These are phyloP conservation scores for Tachina fera DNA, from an alignment of 2,888 invertebrate species.

Conservation along the genomic window DNA sequence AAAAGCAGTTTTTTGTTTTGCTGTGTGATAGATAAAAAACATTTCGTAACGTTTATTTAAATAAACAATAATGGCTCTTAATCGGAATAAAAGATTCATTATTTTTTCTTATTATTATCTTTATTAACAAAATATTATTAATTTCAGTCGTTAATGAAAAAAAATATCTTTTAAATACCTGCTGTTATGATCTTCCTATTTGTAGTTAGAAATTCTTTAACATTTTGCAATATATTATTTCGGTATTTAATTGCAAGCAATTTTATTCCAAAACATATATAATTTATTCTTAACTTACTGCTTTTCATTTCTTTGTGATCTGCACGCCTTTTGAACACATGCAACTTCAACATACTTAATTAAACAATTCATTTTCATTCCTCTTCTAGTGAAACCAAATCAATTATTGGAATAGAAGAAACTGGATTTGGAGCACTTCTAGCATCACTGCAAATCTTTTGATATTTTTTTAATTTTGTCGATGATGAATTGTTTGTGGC, in stretches of 20 bases:
- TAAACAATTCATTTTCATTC: slow-evolving; percentile 56
- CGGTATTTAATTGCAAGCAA: slow-evolving; percentile 46
- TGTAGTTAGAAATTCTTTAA: slow-evolving; percentile 52
- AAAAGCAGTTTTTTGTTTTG: no score
- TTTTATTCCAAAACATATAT: slow-evolving; percentile 58
- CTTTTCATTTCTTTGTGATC: slow-evolving; percentile 39
- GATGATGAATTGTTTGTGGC: background rate
- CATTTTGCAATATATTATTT: slow-evolving; percentile 64
- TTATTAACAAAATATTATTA: no score
- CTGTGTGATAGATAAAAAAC: no score
- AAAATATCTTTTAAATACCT: slow-evolving; percentile 7
- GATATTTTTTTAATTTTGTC: slow-evolving; percentile 21
- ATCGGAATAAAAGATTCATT: no score
- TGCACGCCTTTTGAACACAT: background rate
- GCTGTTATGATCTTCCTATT: slow-evolving; percentile 11
- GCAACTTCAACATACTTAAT: slow-evolving; percentile 11
- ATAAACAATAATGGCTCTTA: no score
- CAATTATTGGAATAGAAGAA: slow-evolving; percentile 14
- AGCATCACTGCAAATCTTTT: background rate
- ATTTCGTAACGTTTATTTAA: no score
- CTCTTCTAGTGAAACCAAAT: slow-evolving; percentile 51
- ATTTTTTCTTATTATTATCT: no score
- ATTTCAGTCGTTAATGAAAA: no score
- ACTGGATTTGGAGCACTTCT: background rate
- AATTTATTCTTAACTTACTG: slow-evolving; percentile 54